These are phyloP conservation scores for Sus cebifrons DNA, from an alignment of 2,797 vertebrate species.

Conservation along the genomic window DNA sequence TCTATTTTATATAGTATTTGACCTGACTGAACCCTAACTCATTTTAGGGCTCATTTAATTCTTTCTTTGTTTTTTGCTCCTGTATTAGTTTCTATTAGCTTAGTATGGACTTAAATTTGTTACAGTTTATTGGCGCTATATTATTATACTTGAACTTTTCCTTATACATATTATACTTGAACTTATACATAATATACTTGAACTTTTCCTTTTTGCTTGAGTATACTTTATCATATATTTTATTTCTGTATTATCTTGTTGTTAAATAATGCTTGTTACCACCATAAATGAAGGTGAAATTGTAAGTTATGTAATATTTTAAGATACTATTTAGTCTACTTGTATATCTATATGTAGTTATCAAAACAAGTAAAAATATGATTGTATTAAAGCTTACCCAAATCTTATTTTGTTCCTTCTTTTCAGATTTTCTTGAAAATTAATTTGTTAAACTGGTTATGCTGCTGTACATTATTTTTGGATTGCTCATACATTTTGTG, in stretches of 20 bases:
- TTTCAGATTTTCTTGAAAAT: conserved; percentile 67
- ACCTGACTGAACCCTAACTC: not conserved
- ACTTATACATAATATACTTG: not conserved
- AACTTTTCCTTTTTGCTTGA: conserved; percentile 46
- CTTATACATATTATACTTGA: conserved; percentile 34
- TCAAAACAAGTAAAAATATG: not conserved
- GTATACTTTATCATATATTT: conserved; percentile 44
- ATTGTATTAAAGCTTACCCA: not conserved
- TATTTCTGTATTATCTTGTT: conserved; percentile 42
- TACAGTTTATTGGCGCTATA: not conserved
- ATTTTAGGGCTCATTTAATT: conserved; percentile 26
- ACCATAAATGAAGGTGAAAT: not conserved
- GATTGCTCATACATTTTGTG: conserved; percentile 95
- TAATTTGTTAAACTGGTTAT: conserved; percentile 88
- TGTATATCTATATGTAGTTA: not conserved
- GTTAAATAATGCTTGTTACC: conserved; percentile 48
- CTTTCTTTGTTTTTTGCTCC: not conserved
- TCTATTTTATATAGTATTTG: conserved; percentile 36
- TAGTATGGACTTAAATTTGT: conserved; percentile 5
- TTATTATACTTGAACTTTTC: conserved; percentile 34
- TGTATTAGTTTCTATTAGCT: conserved; percentile 58
- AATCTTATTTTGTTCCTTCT: conserved; percentile 1
- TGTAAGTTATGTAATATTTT: not conserved
- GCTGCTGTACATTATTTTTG: conserved; percentile 93
- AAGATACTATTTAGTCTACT: not conserved